Evolutionary conservation across 2,888 invertebrate genomes (phyloP), one percentile per base, ranked within the genome.

Genomic region (Cosmorhoe ocellata): DNA sequence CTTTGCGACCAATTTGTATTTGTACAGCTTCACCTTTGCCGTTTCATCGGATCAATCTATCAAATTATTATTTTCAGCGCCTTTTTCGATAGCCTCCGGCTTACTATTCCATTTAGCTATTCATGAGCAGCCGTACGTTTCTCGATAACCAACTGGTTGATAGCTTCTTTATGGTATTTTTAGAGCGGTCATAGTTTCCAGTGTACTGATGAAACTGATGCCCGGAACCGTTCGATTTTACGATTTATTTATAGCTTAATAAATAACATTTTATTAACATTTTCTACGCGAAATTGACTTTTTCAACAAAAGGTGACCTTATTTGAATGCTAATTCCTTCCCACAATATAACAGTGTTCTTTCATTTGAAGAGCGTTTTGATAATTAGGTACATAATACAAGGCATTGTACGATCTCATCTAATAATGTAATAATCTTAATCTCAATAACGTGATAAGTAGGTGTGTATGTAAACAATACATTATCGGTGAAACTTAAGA

Each of bases 81-180:
- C 47, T 52, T 58, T 55, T 51, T 28, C 40, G 44, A 46, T 55
- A 44, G 39, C 18, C 18, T 18, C 44, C 50, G 37, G 18, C 47
- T 22, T n/a, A 51, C 33, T 64, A 65, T 64, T 69, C 67, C 64
- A 74, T 71, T 82, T 80, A 80, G 76, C 73, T 84, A 84, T 84
- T 84, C 81, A 83, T 81, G 79, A 79, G 68, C 59, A 69, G 70
- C 69, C 61, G 69, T 74, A 72, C 67, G 74, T 78, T 79, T 75
- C 72, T 13, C 73, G 72, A 79, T 79, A 78, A 76, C 71, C 69
- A 69, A 67, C 63, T 64, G 66, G 63, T 63, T 71, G 69, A 81
- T 79, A 67, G 74, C 69, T 77, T 76, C 68, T 73, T 79, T 81
- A 78, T 74, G 68, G 79, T 69, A 71, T 71, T 78, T 78, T 78